phyloP scores from a whole-genome alignment of 2,888 invertebrate species.

The Tipula confusa region DNA sequence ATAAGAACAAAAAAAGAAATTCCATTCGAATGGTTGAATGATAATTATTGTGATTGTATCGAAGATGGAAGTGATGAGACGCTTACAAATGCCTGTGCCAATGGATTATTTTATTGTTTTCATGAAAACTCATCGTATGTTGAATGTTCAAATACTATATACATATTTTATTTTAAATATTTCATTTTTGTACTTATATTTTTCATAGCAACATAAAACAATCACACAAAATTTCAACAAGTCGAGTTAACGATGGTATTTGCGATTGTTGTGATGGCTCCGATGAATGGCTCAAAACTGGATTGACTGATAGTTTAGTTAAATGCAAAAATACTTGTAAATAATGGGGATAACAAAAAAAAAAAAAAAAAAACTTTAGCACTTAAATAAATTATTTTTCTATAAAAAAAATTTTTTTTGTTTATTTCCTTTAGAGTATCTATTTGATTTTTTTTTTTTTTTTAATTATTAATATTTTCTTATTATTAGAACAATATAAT shows the following conservation, averaged over 20 bases:
- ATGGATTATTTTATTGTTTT: slow-evolving; percentile 78
- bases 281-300: slow-evolving; percentile 68
- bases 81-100: slow-evolving; percentile 84
- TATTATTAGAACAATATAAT: not conserved
- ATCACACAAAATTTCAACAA: slow-evolving; percentile 41
- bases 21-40: slow-evolving; percentile 62
- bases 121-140: slow-evolving; percentile 49
- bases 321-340: slow-evolving; percentile 21
- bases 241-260: slow-evolving; percentile 84
- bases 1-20: slow-evolving; percentile 51
- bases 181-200: not conserved
- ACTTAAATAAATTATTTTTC: slow-evolving; percentile 21
- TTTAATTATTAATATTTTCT: not conserved
- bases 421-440: not conserved
- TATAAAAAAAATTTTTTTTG: not conserved
- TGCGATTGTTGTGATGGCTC: slow-evolving; percentile 95
- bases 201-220: not conserved
- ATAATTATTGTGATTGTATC: slow-evolving; percentile 80
- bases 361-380: not conserved
- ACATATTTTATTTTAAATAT: not conserved
- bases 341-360: too few species aligned
- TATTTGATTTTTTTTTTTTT: too few species aligned
- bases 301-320: not conserved
- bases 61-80: slow-evolving; percentile 72
- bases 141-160: not conserved